Evolutionary conservation across 35 echinoderm and acorn worm species (phyloP), one percentile per base, ranked within the genome.

Genomic region (Heliocidaris erythrogramma): DNA sequence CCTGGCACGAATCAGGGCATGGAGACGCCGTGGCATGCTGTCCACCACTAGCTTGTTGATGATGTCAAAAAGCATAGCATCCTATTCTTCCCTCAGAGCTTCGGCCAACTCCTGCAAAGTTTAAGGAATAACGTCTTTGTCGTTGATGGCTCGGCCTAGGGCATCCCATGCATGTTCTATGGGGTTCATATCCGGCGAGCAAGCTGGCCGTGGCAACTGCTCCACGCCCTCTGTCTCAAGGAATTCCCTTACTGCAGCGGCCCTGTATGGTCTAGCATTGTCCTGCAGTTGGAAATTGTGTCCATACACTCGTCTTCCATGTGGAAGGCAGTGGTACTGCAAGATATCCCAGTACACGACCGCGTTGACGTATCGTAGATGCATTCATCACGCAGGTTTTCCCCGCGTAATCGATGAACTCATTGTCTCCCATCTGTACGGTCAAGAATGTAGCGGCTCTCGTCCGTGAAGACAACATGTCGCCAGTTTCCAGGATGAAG

Each of bases 391-490:
- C 61, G 11, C 11, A 71, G 61, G 61, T 71, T 71, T 71, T 71
- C 61, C 61, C 61, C 61, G 61, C 11, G 61, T 71, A 24, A 71
- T 71, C 11, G 61, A 71, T 24, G 61, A 71, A 71, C 61, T 71
- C 11, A 24, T 11, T 71, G 61, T 71, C 61, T 71, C 61, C 61
- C 61, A 71, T 71, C 61, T 71, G 61, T 71, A 13, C 61, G 61
- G 61, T 71, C 61, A 71, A 71, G 61, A 24, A 71, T 71, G 61
- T 71, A 71, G 61, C 61, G 61, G 61, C 61, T 71, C 61, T 71
- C 24, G 61, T 71, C 61, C 61, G n/a, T n/a, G n/a, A n/a, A n/a
- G n/a, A n/a, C n/a, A n/a, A n/a, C n/a, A n/a, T n/a, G n/a, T n/a
- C n/a, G 61, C 61, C 61, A 71, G 11, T 11, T 71, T 11, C 24